These are phyloP conservation scores for Timandra comae DNA, from an alignment of 2,888 invertebrate genomes.

Conservation along the genomic window DNA sequence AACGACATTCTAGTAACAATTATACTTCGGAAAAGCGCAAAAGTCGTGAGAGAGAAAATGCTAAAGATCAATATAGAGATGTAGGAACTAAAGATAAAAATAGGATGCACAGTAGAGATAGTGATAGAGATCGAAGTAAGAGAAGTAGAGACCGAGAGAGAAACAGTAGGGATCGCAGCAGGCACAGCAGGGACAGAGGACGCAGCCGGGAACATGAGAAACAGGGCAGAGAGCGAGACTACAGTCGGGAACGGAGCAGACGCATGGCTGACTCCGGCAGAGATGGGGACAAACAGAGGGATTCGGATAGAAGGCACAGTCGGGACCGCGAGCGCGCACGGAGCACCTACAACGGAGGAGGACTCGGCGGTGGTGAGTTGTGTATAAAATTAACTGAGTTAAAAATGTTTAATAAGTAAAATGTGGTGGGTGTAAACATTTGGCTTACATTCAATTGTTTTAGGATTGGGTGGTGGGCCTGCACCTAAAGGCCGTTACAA, in stretches of 20 bases:
- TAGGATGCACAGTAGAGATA: too few relatives aligned
- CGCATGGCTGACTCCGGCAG: constrained; percentile 6
- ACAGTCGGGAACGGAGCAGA: constrained; percentile 6
- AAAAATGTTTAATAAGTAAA: too few relatives aligned
- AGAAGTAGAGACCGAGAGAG: constrained; percentile 19
- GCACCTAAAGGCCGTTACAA: constrained; percentile 42
- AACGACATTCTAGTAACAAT: too few relatives aligned
- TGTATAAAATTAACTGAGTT: too few relatives aligned
- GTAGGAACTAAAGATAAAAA: too few relatives aligned
- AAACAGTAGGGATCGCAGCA: constrained; percentile 24
- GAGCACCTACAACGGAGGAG: constrained; percentile 39
- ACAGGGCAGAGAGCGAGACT: not conserved
- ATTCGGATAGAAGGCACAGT: constrained; percentile 20
- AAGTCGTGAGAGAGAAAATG: too few relatives aligned
- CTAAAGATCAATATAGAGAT: too few relatives aligned
- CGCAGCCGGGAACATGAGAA: constrained; percentile 3
- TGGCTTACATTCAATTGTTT: too few relatives aligned
- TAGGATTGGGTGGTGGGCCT: constrained; percentile 7
- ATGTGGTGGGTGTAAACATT: too few relatives aligned
- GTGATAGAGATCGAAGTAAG: constrained; percentile 16
- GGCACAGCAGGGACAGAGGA: constrained; percentile 18
- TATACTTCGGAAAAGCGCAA: constrained; percentile 16
- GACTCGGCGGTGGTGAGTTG: constrained; percentile 52
- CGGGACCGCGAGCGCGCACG: constrained; percentile 36
- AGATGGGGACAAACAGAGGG: constrained; percentile 15